Base-by-base conservation (phyloP, 2,113 vertebrate genomes). In the Ceyx margarethae region DNA sequence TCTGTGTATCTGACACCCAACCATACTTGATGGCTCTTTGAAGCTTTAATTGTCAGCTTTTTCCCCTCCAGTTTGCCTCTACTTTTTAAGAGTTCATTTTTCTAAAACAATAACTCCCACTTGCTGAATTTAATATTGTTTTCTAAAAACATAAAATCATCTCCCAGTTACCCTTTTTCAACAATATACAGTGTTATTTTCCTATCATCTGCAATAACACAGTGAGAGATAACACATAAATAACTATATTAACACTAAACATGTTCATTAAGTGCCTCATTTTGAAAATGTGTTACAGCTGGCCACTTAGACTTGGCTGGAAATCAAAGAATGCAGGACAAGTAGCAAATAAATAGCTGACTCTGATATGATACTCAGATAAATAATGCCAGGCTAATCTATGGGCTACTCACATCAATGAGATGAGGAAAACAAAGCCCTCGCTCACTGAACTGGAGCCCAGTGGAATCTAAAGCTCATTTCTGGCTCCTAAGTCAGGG, bases 231-330 rank as follows among this genome's bases (percentile, higher is more conserved):
- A 89, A 80, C 75, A 93, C 68, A 80, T 83, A 94, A 96, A 95
- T 96, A 93, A 95, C 78, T 67, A 15, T 67, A 94, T 96, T 94
- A 96, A 91, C 75, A 83, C 92, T 77, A 93, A 95, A 79, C 78
- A 91, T 4, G 79, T 91, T 95, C 94, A 95, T 96, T 95, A 96
- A 96, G 78, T 67, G 78, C 67, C 91, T 95, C 92, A 61, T 96
- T 94, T 75, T 74, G 81, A 83, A 93, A 95, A 96, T 95, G 95
- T 92, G 92, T 87, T 96, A 95, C 95, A 95, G 92, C 89, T 96
- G 94, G 89, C 78, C 95, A 92, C 89, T 96, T 95, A 77, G 11
- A 37, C 76, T 95, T 96, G 95, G 92, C 84, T 85, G 68, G 43
- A 92, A 89, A 87, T 87, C 95, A 96, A 94, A 87, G 89, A 77